These are phyloP conservation scores for Dufourea novaeangliae DNA, from an alignment of 1,140 invertebrate species.

Conservation along the genomic window DNA sequence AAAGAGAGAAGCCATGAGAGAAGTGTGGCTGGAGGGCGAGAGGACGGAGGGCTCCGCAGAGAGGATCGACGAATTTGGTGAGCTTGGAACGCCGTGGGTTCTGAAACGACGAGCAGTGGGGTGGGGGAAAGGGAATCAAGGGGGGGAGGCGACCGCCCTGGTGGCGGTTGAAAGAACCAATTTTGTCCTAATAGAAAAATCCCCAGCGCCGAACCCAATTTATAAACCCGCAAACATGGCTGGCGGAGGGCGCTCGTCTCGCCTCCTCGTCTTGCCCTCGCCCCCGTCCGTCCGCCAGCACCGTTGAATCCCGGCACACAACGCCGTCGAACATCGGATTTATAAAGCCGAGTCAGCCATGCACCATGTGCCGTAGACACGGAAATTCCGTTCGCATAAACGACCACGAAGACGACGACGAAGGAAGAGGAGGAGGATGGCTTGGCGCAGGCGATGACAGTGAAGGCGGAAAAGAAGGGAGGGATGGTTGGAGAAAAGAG, in stretches of 20 bases:
- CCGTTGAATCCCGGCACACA: slow-evolving; percentile 69
- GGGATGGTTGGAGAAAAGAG: neutral
- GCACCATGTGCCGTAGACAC: slow-evolving; percentile 56
- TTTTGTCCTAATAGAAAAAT: slow-evolving; percentile 82
- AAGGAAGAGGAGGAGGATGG: slow-evolving; percentile 21
- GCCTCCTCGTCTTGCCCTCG: slow-evolving; percentile 43
- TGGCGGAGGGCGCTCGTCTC: slow-evolving; percentile 66
- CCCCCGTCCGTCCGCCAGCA: slow-evolving; percentile 34
- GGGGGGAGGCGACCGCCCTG: slow-evolving; percentile 62
- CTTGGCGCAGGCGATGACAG: slow-evolving; percentile 6
- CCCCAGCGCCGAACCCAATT: slow-evolving; percentile 81
- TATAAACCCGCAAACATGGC: slow-evolving; percentile 82
- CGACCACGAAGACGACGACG: slow-evolving; percentile 23
- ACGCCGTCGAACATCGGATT: slow-evolving; percentile 71
- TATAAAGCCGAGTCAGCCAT: slow-evolving; percentile 67
- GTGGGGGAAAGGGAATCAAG: slow-evolving; percentile 8
- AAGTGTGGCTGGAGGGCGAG: neutral
- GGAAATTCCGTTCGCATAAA: slow-evolving; percentile 57
- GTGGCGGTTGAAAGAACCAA: slow-evolving; percentile 82
- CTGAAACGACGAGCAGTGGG: slow-evolving; percentile 39
- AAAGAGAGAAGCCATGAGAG: slow-evolving; percentile 23
- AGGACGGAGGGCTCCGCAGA: slow-evolving; percentile 18
- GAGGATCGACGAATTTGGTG: slow-evolving; percentile 61
- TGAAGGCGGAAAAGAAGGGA: slow-evolving; percentile 10
- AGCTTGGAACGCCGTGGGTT: slow-evolving; percentile 58